Base-by-base conservation (phyloP, 2,797 vertebrate species). In the Myripristis murdjan region DNA sequence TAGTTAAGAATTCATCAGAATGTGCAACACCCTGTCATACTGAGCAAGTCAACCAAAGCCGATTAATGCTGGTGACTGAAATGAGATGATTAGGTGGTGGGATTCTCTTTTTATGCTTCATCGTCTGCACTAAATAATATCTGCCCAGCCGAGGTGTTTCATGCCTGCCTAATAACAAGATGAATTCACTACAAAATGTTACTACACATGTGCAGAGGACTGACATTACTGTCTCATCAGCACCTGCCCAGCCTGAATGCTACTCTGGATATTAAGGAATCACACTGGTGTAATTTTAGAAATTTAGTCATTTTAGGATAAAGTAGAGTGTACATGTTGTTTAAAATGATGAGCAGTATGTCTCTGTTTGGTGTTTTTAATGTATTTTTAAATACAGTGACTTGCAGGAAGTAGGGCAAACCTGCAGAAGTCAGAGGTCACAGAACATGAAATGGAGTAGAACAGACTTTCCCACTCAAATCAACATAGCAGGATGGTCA, bases 41-140 rank as follows among this genome's bases (percentile, higher is more conserved):
- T 20, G 69, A 86, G 52, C 59, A 51, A 78, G 62, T 76, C 70
- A 60, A 66, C 59, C 79, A 63, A 64, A 87, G 65, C 51, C 39
- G 57, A 86, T 87, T 87, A 81, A 85, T 80, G 74, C 58, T 58
- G 63, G 52, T 49, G 60, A 59, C 74, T 82, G 61, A 81, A 89
- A 83, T 75, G 15, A 86, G 75, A 73, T 75, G 64, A 79, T 87
- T 74, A 85, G 84, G 43, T 55, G 54, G 52, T 52, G 64, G 64
- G 57, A 66, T 66, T 71, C 53, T 74, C 76, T 64, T 64, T 41
- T 67, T 54, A 66, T 49, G 72, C 65, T 53, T 75, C 60, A 79
- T 70, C 47, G 75, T 18, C 49, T 79, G 54, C 55, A 73, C 55
- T 71, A 20, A 2, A 47, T 47, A 0, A 18, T 20, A 18, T 47